Base-by-base conservation (phyloP, 2,797 vertebrate species). In the Neosilurus hyrtlii region DNA sequence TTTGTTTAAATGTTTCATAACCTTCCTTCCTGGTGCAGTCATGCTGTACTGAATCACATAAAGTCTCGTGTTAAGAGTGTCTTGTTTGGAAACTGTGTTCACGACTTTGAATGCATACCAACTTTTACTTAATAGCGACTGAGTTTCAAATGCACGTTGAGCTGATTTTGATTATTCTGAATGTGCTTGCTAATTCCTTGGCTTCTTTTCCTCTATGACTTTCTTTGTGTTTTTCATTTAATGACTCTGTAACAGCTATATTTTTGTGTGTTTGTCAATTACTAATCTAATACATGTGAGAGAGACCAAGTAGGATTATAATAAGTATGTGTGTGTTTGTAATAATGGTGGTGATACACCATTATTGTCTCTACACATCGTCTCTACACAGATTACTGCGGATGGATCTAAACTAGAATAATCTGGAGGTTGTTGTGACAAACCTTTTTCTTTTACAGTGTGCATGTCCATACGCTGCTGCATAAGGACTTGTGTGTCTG, bases 1-100 rank as follows among this genome's bases (percentile, higher is more conserved):
- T 26, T 73, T 72, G 70, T 52, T 35, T 8, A 74, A 59, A 11
- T 16, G 61, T 70, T 61, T 10, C 9, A 14, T 30, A 30, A 52
- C 35, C 79, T 52, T 37, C 77, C 65, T 26, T 43, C n/a, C 22
- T 57, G 22, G 24, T 56, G 26, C 10, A 43, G 8, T 24, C 30
- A 30, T 82, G 81, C 73, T 82, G 49, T 85, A 75, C 74, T 67
- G 74, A 70, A 24, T 83, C 59, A 67, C 43, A 65, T 74, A 22
- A 74, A 88, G 70, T 54, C 59, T 81, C 66, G n/a, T 86, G 82
- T 79, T 82, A 86, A 74, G 30, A 51, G 61, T 88, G 62, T 59
- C 18, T 22, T 37, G 26, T 30, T 57, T 75, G 2, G 4, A 5
- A 70, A 26, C 3, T 5, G n/a, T 49, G 35, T 22, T 57, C 11